Percentiles rank a stretch among this genome's conserved stretches.
These are phyloP conservation scores for Rhynchonycteris naso DNA, from an alignment of 2,797 vertebrate genomes.

Conservation along the genomic window DNA sequence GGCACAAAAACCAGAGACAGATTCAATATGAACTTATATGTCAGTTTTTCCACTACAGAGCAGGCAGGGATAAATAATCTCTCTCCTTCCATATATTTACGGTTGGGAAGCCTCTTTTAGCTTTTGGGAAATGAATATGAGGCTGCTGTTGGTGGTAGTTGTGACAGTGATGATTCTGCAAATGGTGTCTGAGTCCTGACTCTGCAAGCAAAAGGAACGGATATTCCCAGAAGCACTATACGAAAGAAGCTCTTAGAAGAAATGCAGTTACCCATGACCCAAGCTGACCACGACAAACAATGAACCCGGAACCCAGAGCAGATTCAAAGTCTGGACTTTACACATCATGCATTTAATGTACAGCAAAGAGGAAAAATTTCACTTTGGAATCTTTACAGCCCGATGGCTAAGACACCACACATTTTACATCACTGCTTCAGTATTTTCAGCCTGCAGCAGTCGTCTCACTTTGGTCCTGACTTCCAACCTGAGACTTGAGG, in stretches of 20 bases:
- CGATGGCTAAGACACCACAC: neutral
- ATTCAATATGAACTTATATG: neutral
- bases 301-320: constrained; percentile 1
- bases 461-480: neutral
- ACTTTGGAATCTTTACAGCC: neutral
- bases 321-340: neutral
- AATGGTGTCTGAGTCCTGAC: neutral
- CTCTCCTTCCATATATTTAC: neutral
- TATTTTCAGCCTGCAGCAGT: neutral
- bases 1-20: neutral
- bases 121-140: constrained; percentile 4
- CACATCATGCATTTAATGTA: neutral
- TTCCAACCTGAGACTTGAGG: neutral
- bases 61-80: neutral
- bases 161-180: neutral
- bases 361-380: neutral
- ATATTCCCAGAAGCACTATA: neutral
- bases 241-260: neutral
- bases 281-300: constrained; percentile 2
- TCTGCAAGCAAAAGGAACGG: neutral
- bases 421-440: neutral
- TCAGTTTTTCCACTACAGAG: neutral
- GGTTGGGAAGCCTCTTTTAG: neutral
- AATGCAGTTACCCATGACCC: constrained; percentile 3
- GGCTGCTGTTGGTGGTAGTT: neutral